Base-by-base conservation (phyloP, 2,888 invertebrate species). In the Neoscelio sp. region DNA sequence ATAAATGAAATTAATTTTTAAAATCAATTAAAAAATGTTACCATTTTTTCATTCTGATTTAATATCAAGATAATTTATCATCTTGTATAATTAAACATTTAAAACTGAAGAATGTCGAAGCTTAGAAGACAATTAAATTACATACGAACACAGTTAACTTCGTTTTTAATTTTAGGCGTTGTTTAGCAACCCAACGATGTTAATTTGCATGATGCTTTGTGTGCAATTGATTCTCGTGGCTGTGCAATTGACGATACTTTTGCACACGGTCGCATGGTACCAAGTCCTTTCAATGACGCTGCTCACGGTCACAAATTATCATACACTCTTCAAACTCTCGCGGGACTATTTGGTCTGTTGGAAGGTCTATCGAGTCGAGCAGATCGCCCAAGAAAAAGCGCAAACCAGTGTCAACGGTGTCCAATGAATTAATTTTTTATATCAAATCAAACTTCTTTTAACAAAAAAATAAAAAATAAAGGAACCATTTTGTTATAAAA, bases 181-280 rank as follows among this genome's bases (percentile, higher is more conserved):
- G 82, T 98, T 98, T 91, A 94, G 94, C 86, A 96, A 97, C 89
- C 98, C 98, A 10, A 94, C 96, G 7, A 92, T 93, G 78, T 92
- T 97, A 52, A 92, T 96, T 50, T 95, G 95, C 85, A 92, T 94
- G 46, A 91, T 97, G 56, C 92, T 98, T 18, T 93, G 94, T 12
- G 90, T 97, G 12, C 96, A 96, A 85, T 90, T 94, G 1, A 91
- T 93, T 0, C 91, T 96, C 18, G 94, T 98, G 46, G 89, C 95
- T 0, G 92, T 95, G 46, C 96, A 98, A 90, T 92, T 99, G 71
- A 93, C 95, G 58, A 92, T 97, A 26, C 91, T 99, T 7, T 93
- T 96, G 83, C 93, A 95, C 80, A 95, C 95, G 10, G 93, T 94
- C 33, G 96, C 97, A 84, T 99, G 99, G 99, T 96, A 98, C 91